Conservation (phyloP, 2,888 invertebrate species). For the Cryptophagus acutangulus region DNA sequence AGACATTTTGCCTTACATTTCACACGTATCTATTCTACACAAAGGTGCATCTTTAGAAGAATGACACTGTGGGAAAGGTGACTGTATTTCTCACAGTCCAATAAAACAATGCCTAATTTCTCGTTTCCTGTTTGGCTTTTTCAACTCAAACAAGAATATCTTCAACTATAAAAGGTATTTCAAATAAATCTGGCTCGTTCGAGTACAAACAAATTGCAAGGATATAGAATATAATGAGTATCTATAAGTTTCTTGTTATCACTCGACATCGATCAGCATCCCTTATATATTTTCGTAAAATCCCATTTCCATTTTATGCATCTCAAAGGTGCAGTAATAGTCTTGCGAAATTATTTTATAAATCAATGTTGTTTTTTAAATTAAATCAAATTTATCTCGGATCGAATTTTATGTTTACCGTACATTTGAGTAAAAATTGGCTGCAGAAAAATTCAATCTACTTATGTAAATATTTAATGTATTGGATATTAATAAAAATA, state of each 20-base stretch:
- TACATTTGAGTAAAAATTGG: no score
- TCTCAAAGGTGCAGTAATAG: conserved; percentile 17
- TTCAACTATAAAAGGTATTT: no score
- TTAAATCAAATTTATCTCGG: no score
- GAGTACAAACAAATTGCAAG: conserved; percentile 1
- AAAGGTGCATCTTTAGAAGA: conserved; percentile 3
- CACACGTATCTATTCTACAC: conserved; percentile 6
- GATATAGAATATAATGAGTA: neutral
- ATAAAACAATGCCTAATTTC: conserved; percentile 5
- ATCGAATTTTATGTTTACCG: no score
- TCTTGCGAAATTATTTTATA: conserved; percentile 7
- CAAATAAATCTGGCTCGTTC: no score
- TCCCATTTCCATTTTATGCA: conserved; percentile 19
- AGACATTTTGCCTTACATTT: neutral
- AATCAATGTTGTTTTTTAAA: conserved; percentile 10
- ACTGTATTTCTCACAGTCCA: conserved; percentile 4
- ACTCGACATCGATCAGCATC: neutral
- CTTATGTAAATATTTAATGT: no score
- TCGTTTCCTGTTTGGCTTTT: conserved; percentile 4
- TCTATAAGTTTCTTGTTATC: conserved; percentile 4
- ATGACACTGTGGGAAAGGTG: conserved; percentile 1
- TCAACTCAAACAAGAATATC: no score
- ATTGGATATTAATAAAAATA: no score
- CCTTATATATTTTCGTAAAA: conserved; percentile 14
- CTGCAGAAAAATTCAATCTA: no score